These are phyloP conservation scores for Chalcis sispes DNA, from an alignment of 2,888 invertebrate genomes.

Conservation along the genomic window DNA sequence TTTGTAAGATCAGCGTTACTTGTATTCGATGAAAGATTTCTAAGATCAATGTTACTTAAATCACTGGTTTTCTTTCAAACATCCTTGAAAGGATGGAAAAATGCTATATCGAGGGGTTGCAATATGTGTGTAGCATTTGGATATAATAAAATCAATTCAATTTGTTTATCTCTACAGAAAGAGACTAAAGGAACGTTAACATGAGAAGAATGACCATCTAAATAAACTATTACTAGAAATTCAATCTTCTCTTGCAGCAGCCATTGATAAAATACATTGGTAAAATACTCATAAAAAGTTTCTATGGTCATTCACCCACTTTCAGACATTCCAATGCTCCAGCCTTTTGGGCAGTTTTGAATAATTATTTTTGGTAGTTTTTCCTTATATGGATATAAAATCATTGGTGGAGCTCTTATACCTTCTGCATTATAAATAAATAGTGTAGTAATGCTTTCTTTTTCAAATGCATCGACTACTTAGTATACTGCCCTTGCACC, in stretches of 20 bases:
- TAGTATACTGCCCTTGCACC: slow-evolving; percentile 56
- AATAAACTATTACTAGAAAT: slow-evolving; percentile 13
- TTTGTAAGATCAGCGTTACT: too few species aligned
- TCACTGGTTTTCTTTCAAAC: slow-evolving; percentile 3
- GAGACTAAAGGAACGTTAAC: slow-evolving; percentile 9
- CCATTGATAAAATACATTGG: slow-evolving; percentile 14
- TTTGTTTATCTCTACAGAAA: slow-evolving; percentile 29
- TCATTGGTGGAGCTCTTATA: background rate
- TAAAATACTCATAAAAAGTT: slow-evolving; percentile 13
- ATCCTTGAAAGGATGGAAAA: slow-evolving; percentile 28
- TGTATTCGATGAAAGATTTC: too few species aligned
- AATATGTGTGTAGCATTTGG: slow-evolving; percentile 29
- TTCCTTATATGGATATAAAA: slow-evolving; percentile 8
- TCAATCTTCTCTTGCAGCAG: slow-evolving; percentile 1
- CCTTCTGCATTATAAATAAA: slow-evolving; percentile 37
- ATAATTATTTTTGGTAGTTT: slow-evolving; percentile 1
- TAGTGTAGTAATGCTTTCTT: slow-evolving; percentile 58
- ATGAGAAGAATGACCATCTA: slow-evolving; percentile 6
- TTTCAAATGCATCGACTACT: slow-evolving; percentile 57
- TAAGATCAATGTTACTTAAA: background rate
- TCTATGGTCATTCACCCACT: slow-evolving; percentile 37
- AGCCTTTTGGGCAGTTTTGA: slow-evolving; percentile 20
- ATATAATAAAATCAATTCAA: slow-evolving; percentile 13
- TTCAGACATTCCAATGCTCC: slow-evolving; percentile 37
- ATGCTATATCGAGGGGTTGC: slow-evolving; percentile 8